phyloP scores from a whole-genome alignment of 1,140 invertebrate species.

The Dysdera silvatica region DNA sequence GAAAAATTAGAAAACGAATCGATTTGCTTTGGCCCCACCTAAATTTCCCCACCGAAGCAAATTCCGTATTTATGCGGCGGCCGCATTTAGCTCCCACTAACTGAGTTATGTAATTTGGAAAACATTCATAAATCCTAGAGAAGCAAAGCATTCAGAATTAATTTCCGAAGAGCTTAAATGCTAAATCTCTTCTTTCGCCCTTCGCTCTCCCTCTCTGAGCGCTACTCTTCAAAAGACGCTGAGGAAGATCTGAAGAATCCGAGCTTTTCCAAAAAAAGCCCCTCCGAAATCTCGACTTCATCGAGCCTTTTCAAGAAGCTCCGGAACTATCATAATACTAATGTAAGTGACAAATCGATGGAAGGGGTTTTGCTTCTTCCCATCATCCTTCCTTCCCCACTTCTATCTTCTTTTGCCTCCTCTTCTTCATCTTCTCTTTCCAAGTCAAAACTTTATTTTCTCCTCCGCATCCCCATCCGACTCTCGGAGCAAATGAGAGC shows the following conservation, averaged over 20 bases:
- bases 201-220: slow-evolving; percentile 14
- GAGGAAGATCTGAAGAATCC: slow-evolving; percentile 22
- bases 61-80: too few relatives aligned
- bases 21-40: too few relatives aligned
- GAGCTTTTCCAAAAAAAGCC: slow-evolving; percentile 22
- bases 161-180: slow-evolving; percentile 31
- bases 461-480: too few relatives aligned
- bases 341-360: slow-evolving; percentile 31
- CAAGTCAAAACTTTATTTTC: slow-evolving; percentile 30
- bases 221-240: slow-evolving; percentile 21
- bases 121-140: slow-evolving; percentile 27
- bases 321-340: slow-evolving; percentile 32
- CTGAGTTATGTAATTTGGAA: slow-evolving; percentile 32
- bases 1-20: slow-evolving; percentile 27
- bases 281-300: slow-evolving; percentile 28
- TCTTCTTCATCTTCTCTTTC: slow-evolving; percentile 27
- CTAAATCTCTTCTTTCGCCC: slow-evolving; percentile 31
- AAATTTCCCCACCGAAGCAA: too few relatives aligned
- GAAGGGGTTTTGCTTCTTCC: slow-evolving; percentile 13
- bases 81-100: slow-evolving; percentile 28
- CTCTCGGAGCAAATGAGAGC: too few relatives aligned
- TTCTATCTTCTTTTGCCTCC: slow-evolving; percentile 21
- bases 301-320: slow-evolving; percentile 30
- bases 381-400: slow-evolving; percentile 16
- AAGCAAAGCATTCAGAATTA: slow-evolving; percentile 29